Evolutionary conservation across 2,797 vertebrate genomes (phyloP), one percentile per base, ranked within the genome.

Genomic region (Eulemur coronatus): DNA sequence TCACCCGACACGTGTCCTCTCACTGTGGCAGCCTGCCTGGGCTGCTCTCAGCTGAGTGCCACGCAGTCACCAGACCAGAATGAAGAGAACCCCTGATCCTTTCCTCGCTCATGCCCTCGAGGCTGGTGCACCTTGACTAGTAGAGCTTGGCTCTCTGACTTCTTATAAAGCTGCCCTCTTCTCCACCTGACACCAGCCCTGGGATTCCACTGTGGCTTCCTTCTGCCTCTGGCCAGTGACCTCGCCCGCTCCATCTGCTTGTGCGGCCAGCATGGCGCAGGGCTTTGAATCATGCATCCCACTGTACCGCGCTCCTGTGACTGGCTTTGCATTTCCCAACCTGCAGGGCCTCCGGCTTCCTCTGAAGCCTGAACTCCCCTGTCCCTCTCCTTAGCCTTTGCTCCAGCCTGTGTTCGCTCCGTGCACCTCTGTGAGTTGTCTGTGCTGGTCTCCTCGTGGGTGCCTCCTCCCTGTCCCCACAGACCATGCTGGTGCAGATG

Each of bases 371-470:
- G n/a, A 10, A n/a, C 12, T 65, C 11, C 30, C 33, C 10, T 3
- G 4, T 14, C 14, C 1, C 1, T 13, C 3, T 13, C 2, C 12
- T 50, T n/a, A 5, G 46, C 30, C 30, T 75, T 6, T 26, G n/a
- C 24, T 50, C 18, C 11, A 41, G 28, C 22, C 17, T 6, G 8
- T 12, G 10, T 43, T n/a, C 0, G 1, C 35, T 43, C 17, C 3
- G 15, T 41, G 41, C 46, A 20, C 26, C 18, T 18, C n/a, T 28
- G 61, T 24, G 63, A 33, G 12, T 12, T 18, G 18, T 75, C 35
- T 52, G 35, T 3, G 13, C 4, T 12, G 4, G 4, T 67, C 12
- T 28, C 8, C 17, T 2, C 0, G 0, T 0, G 5, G 2, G 4
- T n/a, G 55, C 22, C 43, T 69, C 26, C 20, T 24, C 13, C 4